Percentiles rank a stretch among this genome's conserved stretches.
Evolutionary conservation across 2,888 invertebrate genomes (phyloP).

Genomic region (Andrena flavipes): DNA sequence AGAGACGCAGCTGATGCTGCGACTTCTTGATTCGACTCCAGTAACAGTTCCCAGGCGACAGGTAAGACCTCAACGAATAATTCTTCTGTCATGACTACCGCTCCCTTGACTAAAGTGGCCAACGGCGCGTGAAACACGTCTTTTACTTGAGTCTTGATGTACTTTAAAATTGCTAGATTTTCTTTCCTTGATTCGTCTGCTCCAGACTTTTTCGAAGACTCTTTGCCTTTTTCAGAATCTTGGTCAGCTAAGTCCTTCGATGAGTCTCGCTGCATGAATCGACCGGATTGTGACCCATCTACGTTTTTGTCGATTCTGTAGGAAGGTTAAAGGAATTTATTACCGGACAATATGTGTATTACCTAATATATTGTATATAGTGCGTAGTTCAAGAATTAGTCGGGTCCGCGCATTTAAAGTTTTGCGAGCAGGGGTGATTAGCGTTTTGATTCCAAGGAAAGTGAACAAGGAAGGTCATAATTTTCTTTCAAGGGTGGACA

Average conservation of each 20-base stretch:
- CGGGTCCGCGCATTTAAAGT: no score
- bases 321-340: not conserved
- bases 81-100: constrained; percentile 94
- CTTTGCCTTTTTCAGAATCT: constrained; percentile 84
- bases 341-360: not conserved
- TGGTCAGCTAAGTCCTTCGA: constrained; percentile 86
- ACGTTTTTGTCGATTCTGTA: constrained; percentile 86
- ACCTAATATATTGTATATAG: no score
- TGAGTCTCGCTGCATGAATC: constrained; percentile 85
- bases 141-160: constrained; percentile 93
- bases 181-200: constrained; percentile 85
- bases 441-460: no score
- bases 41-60: constrained; percentile 97
- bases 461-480: no score
- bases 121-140: constrained; percentile 96
- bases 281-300: constrained; percentile 85
- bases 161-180: constrained; percentile 91
- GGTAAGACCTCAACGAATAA: constrained; percentile 95
- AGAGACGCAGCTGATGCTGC: constrained; percentile 94
- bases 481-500: no score
- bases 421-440: no score
- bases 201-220: constrained; percentile 76
- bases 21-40: constrained; percentile 96
- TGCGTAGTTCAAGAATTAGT: no score
- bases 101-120: constrained; percentile 94